phyloP scores from a whole-genome alignment of 2,113 vertebrate species.

The Meriones unguiculatus region DNA sequence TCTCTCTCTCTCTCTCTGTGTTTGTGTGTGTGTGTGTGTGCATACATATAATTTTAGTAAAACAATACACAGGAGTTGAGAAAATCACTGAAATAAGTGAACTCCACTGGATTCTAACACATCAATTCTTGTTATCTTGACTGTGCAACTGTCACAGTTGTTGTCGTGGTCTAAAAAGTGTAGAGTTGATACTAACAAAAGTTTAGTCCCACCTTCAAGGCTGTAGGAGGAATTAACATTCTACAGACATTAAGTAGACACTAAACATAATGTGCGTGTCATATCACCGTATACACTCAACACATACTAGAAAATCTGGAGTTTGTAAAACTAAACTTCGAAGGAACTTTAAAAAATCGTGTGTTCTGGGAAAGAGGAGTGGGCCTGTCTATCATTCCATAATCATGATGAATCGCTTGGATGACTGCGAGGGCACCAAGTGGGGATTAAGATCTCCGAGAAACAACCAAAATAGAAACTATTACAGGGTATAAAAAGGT shows the following conservation, averaged over 20 bases:
- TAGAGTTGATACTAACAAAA: not conserved
- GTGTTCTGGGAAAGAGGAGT: not conserved
- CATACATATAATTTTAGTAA: not conserved
- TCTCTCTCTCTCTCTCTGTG: not conserved
- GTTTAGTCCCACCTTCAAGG: not conserved
- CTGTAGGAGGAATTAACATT: not conserved
- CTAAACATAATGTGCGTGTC: not conserved
- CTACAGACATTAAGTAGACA: not conserved
- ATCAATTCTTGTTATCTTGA: not conserved
- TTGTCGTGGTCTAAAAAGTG: rapidly evolving
- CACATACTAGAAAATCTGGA: not conserved
- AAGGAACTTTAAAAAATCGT: conserved; percentile 18
- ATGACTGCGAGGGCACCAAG: not conserved
- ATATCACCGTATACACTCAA: not conserved
- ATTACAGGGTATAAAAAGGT: not conserved
- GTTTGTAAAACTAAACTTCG: conserved; percentile 6
- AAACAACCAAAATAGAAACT: conserved; percentile 33
- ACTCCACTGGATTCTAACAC: not conserved
- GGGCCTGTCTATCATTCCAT: not conserved
- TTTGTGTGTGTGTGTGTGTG: not conserved
- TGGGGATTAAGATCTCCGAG: not conserved
- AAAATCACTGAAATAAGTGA: not conserved
- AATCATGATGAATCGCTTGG: not conserved
- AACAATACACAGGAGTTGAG: not conserved
- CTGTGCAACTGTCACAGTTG: not conserved